Base-by-base conservation (phyloP, 1,140 invertebrate genomes). In the Copidosoma floridanum region DNA sequence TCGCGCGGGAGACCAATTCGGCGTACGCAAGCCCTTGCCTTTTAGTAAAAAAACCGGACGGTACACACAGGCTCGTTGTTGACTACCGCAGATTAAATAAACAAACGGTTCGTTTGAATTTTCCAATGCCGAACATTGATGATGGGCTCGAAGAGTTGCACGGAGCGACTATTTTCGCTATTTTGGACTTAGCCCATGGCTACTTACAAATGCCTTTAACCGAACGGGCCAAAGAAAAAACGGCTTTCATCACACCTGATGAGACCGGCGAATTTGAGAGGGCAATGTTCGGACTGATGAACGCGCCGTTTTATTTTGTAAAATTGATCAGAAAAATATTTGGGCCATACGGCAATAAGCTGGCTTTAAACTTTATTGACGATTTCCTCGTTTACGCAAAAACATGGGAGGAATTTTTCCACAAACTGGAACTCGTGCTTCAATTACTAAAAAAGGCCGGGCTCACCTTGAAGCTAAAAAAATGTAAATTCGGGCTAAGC, bases 31-130 rank as follows among this genome's bases (percentile, higher is more conserved):
- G n/a, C n/a, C 48, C 60, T 5, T 38, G 51, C 1, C 14, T 57
- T 16, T 32, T 63, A 10, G 54, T 57, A 10, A 27, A 20, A 5
- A 53, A 61, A n/a, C 59, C 62, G 29, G 46, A 50, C 12, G 60
- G 46, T 10, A 32, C 51, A 12, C 24, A 51, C 40, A n/a, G 61
- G 11, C 16, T 65, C 1, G 52, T 65, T 0, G 41, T 60, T 1
- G 52, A 63, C 32, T 65, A 48, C 16, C 56, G 57, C 1, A 50
- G 35, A 14, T 14, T 65, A 8, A 24, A n/a, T 26, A 8, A 29
- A 63, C 3, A 67, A 83, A 27, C 84, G 81, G 61, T 65, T 66
- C 0, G 82, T 85, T 63, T 85, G 77, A 59, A 14, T 12, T 54
- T 10, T n/a, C 38, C 56, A 65, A 35, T 84, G 73, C 65, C 83